A percentile compares a stretch with the other conserved stretches of the same genome.
Evolutionary conservation across 2,888 invertebrate genomes (phyloP).

Genomic region (Drosophila neonasuta): DNA sequence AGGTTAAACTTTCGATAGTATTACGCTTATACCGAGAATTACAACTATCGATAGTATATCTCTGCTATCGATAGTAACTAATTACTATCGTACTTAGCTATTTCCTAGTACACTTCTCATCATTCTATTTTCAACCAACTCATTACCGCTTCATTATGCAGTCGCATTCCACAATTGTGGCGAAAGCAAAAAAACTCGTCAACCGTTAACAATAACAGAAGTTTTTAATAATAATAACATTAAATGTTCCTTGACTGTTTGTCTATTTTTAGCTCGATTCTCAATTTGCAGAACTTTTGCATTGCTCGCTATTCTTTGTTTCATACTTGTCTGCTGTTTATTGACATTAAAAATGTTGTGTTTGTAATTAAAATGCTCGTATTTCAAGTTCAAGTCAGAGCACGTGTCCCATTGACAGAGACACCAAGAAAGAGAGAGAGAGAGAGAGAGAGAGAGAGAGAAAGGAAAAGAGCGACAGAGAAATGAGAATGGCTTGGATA

Average conservation of each 20-base stretch:
- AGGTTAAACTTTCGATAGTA: neutral
- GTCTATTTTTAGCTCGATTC: conserved; percentile 24
- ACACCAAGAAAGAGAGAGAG: conserved; percentile 1
- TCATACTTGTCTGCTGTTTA: conserved; percentile 39
- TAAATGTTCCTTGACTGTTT: conserved; percentile 20
- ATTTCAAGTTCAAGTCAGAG: conserved; percentile 69
- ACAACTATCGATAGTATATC: neutral
- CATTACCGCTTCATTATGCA: neutral
- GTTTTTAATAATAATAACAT: conserved; percentile 9
- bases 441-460: too few relatives aligned
- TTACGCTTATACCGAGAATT: neutral
- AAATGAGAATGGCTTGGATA: too few relatives aligned
- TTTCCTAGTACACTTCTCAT: neutral
- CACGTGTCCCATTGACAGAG: conserved; percentile 48
- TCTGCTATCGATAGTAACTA: neutral
- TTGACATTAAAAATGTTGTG: conserved; percentile 63
- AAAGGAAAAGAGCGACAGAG: neutral
- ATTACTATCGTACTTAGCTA: neutral
- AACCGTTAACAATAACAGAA: conserved; percentile 11
- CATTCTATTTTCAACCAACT: neutral
- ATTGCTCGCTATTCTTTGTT: conserved; percentile 10
- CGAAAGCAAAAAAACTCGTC: conserved; percentile 8
- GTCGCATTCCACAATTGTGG: neutral
- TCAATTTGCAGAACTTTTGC: conserved; percentile 12
- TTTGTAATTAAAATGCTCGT: conserved; percentile 58